phyloP scores from a whole-genome alignment of 2,888 invertebrate genomes.

The Phengaris arion region DNA sequence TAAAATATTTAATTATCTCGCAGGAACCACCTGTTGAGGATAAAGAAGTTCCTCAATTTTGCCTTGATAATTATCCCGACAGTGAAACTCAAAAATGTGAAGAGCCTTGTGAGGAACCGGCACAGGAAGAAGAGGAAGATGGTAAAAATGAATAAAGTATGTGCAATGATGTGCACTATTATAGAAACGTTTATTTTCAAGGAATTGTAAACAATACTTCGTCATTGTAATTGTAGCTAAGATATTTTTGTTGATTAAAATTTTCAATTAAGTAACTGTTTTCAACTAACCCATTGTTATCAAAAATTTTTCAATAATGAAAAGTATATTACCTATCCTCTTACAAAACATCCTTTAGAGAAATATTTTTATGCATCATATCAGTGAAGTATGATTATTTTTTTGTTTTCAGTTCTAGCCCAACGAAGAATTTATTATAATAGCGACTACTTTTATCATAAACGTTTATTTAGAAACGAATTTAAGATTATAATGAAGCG shows the following conservation, averaged over 20 bases:
- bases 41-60: conserved; percentile 47
- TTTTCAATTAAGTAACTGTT: too few species aligned
- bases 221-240: too few species aligned
- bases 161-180: background rate
- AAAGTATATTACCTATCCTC: too few species aligned
- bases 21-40: conserved; percentile 47
- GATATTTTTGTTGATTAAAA: too few species aligned
- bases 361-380: too few species aligned
- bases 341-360: too few species aligned
- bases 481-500: too few species aligned
- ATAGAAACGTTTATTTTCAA: too few species aligned
- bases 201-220: too few species aligned
- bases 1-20: conserved; percentile 29
- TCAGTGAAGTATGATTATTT: background rate
- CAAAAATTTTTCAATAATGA: too few species aligned
- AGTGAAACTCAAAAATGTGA: conserved; percentile 49
- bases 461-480: too few species aligned
- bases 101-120: conserved; percentile 48
- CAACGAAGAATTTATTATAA: conserved; percentile 34
- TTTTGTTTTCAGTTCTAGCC: conserved; percentile 34
- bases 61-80: conserved; percentile 45
- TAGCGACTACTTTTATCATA: background rate
- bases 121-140: conserved; percentile 14
- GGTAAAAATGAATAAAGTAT: background rate
- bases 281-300: too few species aligned